Evolutionary conservation across 2,113 vertebrate genomes (phyloP).

Genomic region (Climacteris rufus): DNA sequence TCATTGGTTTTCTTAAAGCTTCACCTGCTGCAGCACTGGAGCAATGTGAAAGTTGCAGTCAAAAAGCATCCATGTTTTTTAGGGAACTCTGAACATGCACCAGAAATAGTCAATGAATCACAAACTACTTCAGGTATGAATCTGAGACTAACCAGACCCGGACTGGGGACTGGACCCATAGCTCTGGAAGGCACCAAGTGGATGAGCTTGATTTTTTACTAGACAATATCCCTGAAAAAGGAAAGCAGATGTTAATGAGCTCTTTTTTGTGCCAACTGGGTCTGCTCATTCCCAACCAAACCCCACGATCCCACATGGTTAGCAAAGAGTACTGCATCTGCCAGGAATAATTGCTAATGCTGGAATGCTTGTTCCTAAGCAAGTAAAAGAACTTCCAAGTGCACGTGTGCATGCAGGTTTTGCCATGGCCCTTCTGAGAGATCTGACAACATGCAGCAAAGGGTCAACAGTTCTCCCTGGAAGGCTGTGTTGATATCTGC

Average conservation of each 20-base stretch:
- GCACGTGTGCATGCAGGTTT: not conserved
- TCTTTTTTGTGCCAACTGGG: not conserved
- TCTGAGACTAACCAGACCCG: not conserved
- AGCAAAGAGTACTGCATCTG: not conserved
- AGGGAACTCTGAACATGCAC: not conserved
- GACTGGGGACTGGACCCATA: not conserved
- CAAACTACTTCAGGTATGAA: not conserved
- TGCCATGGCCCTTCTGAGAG: not conserved
- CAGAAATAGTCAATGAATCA: not conserved
- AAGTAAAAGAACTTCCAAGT: not conserved
- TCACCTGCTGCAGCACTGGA: not conserved
- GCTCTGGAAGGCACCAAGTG: not conserved
- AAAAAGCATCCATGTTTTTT: not conserved
- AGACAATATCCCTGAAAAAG: not conserved
- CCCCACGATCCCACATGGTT: fast-evolving
- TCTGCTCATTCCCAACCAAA: not conserved
- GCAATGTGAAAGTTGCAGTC: not conserved
- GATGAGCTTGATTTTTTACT: not conserved
- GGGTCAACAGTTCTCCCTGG: conserved; percentile 40
- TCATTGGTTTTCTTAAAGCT: not conserved
- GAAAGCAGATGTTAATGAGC: not conserved
- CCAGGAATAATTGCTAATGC: not conserved
- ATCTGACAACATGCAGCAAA: not conserved
- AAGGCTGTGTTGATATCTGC: conserved; percentile 36
- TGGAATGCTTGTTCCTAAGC: not conserved